Conservation (phyloP, 2,888 invertebrate species). For the Drosophila acutilabella region DNA sequence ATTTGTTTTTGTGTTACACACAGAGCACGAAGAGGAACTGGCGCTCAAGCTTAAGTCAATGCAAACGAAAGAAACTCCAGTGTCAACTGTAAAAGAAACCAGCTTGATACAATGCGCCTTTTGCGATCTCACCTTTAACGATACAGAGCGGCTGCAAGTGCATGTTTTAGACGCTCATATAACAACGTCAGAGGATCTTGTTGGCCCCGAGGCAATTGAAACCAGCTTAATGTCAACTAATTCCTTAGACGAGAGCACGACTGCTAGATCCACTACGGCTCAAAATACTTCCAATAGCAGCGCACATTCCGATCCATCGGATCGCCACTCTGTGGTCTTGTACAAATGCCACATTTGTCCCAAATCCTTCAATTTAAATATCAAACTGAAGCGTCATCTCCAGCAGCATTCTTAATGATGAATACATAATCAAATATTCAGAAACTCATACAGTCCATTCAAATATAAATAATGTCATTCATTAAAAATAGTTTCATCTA, state of each 20-base stretch:
- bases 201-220: background rate
- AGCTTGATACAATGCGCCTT: conserved; percentile 68
- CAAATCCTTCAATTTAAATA: conserved; percentile 72
- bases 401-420: conserved; percentile 58
- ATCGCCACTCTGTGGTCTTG: background rate
- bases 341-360: conserved; percentile 67
- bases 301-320: conserved; percentile 10
- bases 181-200: background rate
- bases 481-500: background rate
- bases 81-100: background rate
- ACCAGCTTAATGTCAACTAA: no score
- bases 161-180: conserved; percentile 60
- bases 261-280: no score
- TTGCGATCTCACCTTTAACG: conserved; percentile 62
- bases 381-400: conserved; percentile 78
- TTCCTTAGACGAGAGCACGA: background rate
- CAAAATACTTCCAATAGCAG: conserved; percentile 1
- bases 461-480: background rate
- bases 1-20: background rate
- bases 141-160: conserved; percentile 57
- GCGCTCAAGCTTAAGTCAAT: conserved; percentile 22
- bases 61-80: background rate
- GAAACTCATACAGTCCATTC: background rate
- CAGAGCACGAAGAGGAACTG: conserved; percentile 54
- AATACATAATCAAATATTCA: background rate